Conservation (phyloP, 2,888 invertebrate genomes). For the Lithophane leautieri region DNA sequence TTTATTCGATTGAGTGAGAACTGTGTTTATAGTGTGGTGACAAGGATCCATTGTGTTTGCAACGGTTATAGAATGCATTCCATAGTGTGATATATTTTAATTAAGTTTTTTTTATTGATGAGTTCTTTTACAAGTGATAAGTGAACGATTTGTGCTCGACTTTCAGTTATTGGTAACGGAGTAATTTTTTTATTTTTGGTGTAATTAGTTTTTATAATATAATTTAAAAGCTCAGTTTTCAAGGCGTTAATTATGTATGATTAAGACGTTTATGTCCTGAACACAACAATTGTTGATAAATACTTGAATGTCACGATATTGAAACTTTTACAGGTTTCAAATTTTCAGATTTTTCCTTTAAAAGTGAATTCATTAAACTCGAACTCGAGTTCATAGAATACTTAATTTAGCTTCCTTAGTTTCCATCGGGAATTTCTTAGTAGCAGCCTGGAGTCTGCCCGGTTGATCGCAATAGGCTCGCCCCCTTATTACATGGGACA, state of each 20-base stretch:
- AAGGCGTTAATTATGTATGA: neutral
- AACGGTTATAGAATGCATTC: constrained; percentile 66
- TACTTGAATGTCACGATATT: neutral
- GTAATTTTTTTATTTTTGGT: neutral
- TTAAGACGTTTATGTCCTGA: neutral
- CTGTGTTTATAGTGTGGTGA: constrained; percentile 60
- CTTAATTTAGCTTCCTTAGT: neutral
- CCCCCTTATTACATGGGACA: too few species aligned
- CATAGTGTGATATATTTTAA: constrained; percentile 59
- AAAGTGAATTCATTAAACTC: neutral
- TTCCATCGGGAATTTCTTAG: too few species aligned
- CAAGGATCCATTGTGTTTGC: constrained; percentile 62
- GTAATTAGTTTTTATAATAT: neutral
- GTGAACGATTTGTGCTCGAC: constrained; percentile 22
- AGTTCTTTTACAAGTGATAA: constrained; percentile 65
- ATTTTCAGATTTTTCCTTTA: neutral
- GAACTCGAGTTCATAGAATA: neutral
- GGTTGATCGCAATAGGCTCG: too few species aligned
- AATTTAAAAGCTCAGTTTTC: constrained; percentile 50
- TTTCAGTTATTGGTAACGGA: constrained; percentile 41
- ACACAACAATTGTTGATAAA: neutral
- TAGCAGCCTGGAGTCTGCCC: too few species aligned
- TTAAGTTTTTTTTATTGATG: constrained; percentile 69
- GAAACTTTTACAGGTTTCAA: constrained; percentile 18
- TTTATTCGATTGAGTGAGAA: constrained; percentile 59